These are phyloP conservation scores for Catharus minimus DNA, from an alignment of 2,113 vertebrate species.

Conservation along the genomic window DNA sequence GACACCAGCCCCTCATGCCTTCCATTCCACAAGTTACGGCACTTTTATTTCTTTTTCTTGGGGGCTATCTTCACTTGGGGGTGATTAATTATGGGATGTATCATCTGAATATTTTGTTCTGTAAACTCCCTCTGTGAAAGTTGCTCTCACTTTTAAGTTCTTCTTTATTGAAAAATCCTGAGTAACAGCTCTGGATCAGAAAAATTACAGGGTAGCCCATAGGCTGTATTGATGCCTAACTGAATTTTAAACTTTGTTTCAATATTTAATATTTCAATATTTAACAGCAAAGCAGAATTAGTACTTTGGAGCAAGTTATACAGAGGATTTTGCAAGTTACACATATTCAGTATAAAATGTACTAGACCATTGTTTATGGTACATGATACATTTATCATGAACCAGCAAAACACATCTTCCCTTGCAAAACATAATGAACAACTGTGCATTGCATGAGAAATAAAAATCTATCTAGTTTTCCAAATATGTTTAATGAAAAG, in stretches of 20 bases:
- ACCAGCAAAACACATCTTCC: not conserved
- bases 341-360: not conserved
- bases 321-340: not conserved
- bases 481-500: not conserved
- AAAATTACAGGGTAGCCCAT: not conserved
- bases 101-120: not conserved
- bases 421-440: not conserved
- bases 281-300: not conserved
- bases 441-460: not conserved
- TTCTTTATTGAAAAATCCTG: not conserved
- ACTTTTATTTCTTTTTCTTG: not conserved
- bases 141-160: not conserved
- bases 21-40: not conserved
- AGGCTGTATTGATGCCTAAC: not conserved
- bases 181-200: not conserved
- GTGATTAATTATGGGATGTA: not conserved
- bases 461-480: not conserved
- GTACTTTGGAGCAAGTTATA: not conserved
- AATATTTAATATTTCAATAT: not conserved
- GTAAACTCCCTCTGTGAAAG: not conserved
- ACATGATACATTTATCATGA: not conserved
- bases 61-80: not conserved
- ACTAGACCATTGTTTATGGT: not conserved
- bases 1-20: not conserved
- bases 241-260: not conserved